Evolutionary conservation across 2,113 vertebrate genomes (phyloP), one percentile per base, ranked within the genome.

Genomic region (Triplophysa siluroides): DNA sequence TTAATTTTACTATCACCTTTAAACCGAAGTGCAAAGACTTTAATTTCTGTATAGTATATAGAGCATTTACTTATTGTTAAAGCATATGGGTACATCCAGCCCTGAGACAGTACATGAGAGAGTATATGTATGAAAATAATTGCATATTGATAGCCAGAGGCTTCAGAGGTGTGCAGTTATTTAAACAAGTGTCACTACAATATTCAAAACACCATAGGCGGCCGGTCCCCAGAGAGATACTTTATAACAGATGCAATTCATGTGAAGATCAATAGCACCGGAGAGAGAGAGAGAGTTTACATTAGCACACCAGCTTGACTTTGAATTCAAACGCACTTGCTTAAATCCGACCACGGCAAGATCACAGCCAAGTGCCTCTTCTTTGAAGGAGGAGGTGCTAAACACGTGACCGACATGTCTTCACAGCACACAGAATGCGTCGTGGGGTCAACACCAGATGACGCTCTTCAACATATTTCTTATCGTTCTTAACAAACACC

Each of bases 111-210:
- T 72, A 26, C 41, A 64, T 24, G 19, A 9, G 47, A 50, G 82
- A 80, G n/a, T 24, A 72, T 33, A 78, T 38, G 58, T 64, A 12
- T 63, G 71, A 72, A 45, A 47, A 71, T 81, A 84, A 81, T 76
- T 76, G 52, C 56, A 75, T 74, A 69, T 54, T 70, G 79, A 81
- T 84, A 81, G 38, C 70, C 56, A 29, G 76, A 61, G 71, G 79
- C 67, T 64, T 50, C 71, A 61, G 64, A 52, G 70, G 47, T 52
- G 2, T 38, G 29, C 1, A 52, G 75, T 61, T 69, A 81, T 79
- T 78, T 65, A 33, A 70, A 69, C 56, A 33, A 45, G 18, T 56
- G 41, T 61, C 21, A 38, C 18, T 56, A 41, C 54, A 78, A 78
- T 81, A 78, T 81, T 81, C 70, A 61, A 75, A 76, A 81, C 68